phyloP scores from a whole-genome alignment of 2,888 invertebrate species.

The Drosophila atripex region DNA sequence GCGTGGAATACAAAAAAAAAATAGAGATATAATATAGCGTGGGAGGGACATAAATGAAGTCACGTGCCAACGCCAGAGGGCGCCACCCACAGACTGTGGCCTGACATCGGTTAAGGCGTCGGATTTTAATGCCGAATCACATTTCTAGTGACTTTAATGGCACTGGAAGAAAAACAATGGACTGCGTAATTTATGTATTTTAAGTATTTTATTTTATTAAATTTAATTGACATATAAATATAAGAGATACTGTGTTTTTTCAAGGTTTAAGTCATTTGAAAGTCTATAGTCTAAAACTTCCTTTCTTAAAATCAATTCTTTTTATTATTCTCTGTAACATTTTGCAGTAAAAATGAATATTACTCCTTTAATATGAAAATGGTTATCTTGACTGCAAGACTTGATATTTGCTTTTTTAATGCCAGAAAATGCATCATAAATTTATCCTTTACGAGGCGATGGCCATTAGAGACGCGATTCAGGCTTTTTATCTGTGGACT shows the following conservation, averaged over 20 bases:
- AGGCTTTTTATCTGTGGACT: slow-evolving; percentile 18
- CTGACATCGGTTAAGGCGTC: slow-evolving; percentile 40
- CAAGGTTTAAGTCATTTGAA: too few species aligned
- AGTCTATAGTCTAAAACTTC: too few species aligned
- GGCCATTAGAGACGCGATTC: slow-evolving; percentile 28
- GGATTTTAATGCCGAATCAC: slow-evolving; percentile 46
- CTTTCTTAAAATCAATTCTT: neutral
- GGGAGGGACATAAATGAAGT: slow-evolving; percentile 57
- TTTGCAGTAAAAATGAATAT: neutral
- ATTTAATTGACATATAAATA: too few species aligned
- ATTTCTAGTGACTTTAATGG: neutral
- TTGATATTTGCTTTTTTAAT: neutral
- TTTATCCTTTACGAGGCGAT: slow-evolving; percentile 40
- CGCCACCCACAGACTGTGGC: slow-evolving; percentile 31
- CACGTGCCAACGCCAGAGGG: slow-evolving; percentile 65
- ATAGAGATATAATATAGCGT: slow-evolving; percentile 26
- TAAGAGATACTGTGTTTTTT: too few species aligned
- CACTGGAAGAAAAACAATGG: neutral
- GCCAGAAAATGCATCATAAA: slow-evolving; percentile 23
- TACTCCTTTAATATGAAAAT: neutral
- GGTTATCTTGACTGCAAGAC: neutral
- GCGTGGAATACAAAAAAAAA: slow-evolving; percentile 8
- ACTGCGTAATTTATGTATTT: too few species aligned
- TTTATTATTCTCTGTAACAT: neutral
- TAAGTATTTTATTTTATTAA: neutral